phyloP scores from a whole-genome alignment of 2,888 invertebrate genomes.

The Exephanes ischioxanthus region DNA sequence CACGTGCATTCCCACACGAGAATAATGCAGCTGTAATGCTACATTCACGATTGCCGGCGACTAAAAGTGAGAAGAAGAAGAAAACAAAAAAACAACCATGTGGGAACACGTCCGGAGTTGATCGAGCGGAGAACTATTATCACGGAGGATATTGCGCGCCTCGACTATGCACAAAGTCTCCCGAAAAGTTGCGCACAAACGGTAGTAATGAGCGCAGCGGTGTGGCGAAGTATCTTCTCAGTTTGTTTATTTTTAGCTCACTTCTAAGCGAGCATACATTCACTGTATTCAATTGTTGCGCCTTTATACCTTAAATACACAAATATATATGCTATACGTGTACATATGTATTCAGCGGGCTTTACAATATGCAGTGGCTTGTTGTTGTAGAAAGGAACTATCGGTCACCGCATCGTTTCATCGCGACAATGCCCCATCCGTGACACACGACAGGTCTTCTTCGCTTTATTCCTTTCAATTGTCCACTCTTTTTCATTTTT shows the following conservation, averaged over 20 bases:
- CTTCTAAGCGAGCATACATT: too few species aligned
- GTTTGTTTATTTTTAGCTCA: too few species aligned
- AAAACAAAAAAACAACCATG: conserved; percentile 23
- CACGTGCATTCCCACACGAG: conserved; percentile 53
- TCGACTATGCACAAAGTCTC: neutral
- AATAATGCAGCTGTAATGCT: conserved; percentile 30
- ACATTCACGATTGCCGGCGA: neutral
- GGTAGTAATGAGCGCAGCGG: neutral
- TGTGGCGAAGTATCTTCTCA: too few species aligned
- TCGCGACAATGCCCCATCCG: conserved; percentile 41
- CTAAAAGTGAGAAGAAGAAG: conserved; percentile 4
- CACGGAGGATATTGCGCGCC: conserved; percentile 24
- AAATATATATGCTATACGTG: neutral
- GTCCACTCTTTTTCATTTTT: conserved; percentile 3
- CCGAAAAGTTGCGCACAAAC: neutral
- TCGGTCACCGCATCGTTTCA: conserved; percentile 43
- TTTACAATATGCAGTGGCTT: neutral
- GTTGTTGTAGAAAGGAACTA: conserved; percentile 27
- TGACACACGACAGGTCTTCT: conserved; percentile 53
- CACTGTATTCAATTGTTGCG: conserved; percentile 45
- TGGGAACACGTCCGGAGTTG: conserved; percentile 41
- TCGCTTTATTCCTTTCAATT: conserved; percentile 45
- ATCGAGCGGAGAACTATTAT: conserved; percentile 36
- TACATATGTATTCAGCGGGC: neutral
- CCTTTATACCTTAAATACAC: conserved; percentile 2